Evolutionary conservation across 2,113 vertebrate species (phyloP).

Genomic region (Suncus etruscus): DNA sequence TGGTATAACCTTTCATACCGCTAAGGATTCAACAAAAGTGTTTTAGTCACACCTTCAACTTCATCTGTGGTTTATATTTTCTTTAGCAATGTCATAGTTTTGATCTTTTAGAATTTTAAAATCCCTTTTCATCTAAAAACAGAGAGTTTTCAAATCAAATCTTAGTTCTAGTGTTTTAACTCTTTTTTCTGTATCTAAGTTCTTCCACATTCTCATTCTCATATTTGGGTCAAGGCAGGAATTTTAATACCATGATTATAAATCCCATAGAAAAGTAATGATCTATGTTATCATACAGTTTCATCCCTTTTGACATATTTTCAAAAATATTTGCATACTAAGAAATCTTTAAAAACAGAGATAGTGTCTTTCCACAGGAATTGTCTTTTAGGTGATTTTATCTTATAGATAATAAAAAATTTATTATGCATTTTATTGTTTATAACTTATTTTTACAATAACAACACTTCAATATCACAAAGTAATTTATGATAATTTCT

Average conservation of each 20-base stretch:
- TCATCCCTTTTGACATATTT: not conserved
- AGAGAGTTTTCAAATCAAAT: not conserved
- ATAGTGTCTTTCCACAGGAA: not conserved
- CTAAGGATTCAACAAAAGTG: not conserved
- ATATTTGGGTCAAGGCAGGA: not conserved
- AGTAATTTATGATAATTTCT: not conserved
- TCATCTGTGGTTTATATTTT: not conserved
- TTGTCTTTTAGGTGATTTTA: not conserved
- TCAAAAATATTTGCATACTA: not conserved
- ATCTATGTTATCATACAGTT: accelerated
- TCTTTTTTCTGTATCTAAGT: not conserved
- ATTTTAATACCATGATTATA: not conserved
- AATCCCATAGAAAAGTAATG: not conserved
- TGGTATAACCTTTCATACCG: not conserved
- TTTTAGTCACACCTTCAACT: not conserved
- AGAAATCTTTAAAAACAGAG: not conserved
- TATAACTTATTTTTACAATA: too few species aligned
- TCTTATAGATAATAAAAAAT: not conserved
- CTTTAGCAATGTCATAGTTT: not conserved
- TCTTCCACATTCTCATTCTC: not conserved
- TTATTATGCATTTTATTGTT: not conserved
- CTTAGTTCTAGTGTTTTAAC: not conserved
- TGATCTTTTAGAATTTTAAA: not conserved
- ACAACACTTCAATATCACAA: not conserved
- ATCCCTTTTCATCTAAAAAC: not conserved